Conservation (phyloP, 2,888 invertebrate genomes). For the Leptogaster cylindrica region DNA sequence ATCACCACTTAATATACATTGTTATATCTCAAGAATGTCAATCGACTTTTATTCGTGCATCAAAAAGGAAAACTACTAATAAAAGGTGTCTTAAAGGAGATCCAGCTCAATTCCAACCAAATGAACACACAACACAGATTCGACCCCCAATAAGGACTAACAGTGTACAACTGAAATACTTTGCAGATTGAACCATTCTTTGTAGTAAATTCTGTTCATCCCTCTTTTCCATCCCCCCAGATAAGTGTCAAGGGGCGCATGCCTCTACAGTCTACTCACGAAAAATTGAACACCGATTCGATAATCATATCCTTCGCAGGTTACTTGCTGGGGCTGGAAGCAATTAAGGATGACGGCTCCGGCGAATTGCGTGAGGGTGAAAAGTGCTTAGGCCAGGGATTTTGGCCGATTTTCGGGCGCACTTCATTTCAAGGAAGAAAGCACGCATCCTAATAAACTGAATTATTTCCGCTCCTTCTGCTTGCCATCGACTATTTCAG, state of each 20-base stretch:
- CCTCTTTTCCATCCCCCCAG: not conserved
- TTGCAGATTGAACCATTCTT: not conserved
- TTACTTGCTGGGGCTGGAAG: constrained; percentile 3
- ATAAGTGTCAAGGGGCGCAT: constrained; percentile 1
- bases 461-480: constrained; percentile 33
- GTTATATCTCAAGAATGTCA: not conserved
- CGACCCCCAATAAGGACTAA: constrained; percentile 5
- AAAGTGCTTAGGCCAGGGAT: constrained; percentile 40
- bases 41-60: not conserved
- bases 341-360: constrained; percentile 35
- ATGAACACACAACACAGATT: constrained; percentile 6
- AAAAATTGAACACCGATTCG: constrained; percentile 11
- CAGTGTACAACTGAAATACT: constrained; percentile 20
- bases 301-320: constrained; percentile 13
- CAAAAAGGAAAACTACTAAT: not conserved
- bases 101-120: not conserved
- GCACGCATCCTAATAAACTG: constrained; percentile 31
- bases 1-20: constrained; percentile 36
- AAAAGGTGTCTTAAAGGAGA: not conserved
- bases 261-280: constrained; percentile 20
- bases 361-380: constrained; percentile 18
- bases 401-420: constrained; percentile 18
- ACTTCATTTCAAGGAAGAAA: constrained; percentile 9
- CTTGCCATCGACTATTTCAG: constrained; percentile 12
- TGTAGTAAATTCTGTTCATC: constrained; percentile 2